These are phyloP conservation scores for Monopis laevigella DNA, from an alignment of 2,888 invertebrate genomes.

Conservation along the genomic window DNA sequence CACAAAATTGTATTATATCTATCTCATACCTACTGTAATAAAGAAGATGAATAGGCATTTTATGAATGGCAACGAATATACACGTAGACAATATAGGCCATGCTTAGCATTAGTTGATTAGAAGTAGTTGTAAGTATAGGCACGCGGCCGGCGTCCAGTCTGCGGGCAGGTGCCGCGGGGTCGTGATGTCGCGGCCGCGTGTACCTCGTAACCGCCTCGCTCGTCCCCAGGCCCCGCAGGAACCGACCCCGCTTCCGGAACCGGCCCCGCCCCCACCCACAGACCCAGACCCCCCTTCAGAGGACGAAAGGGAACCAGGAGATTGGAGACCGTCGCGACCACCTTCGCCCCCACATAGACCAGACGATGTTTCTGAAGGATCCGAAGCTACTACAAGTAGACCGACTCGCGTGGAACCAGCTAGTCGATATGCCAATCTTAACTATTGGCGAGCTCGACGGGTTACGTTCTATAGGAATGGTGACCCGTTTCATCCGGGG, in stretches of 20 bases:
- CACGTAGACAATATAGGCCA: constrained; percentile 1
- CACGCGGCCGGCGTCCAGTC: constrained; percentile 44
- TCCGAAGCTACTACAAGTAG: constrained; percentile 67
- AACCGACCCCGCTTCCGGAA: constrained; percentile 46
- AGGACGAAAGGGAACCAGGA: constrained; percentile 64
- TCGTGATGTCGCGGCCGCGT: constrained; percentile 38
- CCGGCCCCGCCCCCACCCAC: constrained; percentile 42
- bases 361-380: constrained; percentile 55
- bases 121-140: constrained; percentile 22
- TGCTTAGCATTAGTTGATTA: constrained; percentile 38
- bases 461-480: constrained; percentile 92
- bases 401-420: constrained; percentile 66
- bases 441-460: constrained; percentile 89
- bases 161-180: constrained; percentile 30
- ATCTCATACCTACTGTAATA: no score
- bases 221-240: constrained; percentile 54
- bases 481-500: constrained; percentile 91
- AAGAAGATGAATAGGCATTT: no score
- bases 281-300: constrained; percentile 47
- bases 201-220: constrained; percentile 32
- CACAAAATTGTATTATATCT: no score
- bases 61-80: no score
- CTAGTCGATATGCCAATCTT: constrained; percentile 77
- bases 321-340: constrained; percentile 60
- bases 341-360: constrained; percentile 47